A percentile compares a stretch with the other conserved stretches of the same genome.
Conservation (phyloP, 1,140 invertebrate genomes). For the Drosophila ogumai region DNA sequence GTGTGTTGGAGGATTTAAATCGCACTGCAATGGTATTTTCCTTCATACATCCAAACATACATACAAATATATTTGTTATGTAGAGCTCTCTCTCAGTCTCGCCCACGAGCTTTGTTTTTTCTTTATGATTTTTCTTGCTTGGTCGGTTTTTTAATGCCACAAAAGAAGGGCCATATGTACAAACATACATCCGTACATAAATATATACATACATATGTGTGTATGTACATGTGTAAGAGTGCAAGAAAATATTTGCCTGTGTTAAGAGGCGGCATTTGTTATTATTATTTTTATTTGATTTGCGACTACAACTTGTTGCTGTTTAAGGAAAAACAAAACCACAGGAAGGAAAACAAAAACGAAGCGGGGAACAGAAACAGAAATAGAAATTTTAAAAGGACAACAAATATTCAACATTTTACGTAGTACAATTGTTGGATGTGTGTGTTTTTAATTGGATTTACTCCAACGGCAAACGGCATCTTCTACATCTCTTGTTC, state of each 20-base stretch:
- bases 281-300: conserved; percentile 47
- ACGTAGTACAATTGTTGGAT: conserved; percentile 12
- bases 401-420: conserved; percentile 58
- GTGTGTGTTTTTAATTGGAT: too few species aligned
- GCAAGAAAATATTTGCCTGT: conserved; percentile 28
- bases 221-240: background rate
- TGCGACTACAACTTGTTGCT: conserved; percentile 72
- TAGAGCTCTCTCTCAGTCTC: conserved; percentile 43
- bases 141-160: conserved; percentile 70
- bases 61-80: conserved; percentile 10
- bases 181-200: conserved; percentile 11
- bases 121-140: conserved; percentile 73
- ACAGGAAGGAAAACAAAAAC: conserved; percentile 8
- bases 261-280: conserved; percentile 31
- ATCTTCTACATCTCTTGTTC: conserved; percentile 3
- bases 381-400: background rate
- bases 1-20: conserved; percentile 77
- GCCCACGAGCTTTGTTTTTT: conserved; percentile 60
- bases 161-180: conserved; percentile 72
- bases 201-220: conserved; percentile 10
- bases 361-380: background rate
- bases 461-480: background rate
- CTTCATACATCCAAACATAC: background rate
- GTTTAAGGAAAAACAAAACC: background rate
- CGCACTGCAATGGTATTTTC: conserved; percentile 58